A percentile compares a stretch with the other conserved stretches of the same genome.
Conservation (phyloP, 2,888 invertebrate species). For the Andricus curvator region DNA sequence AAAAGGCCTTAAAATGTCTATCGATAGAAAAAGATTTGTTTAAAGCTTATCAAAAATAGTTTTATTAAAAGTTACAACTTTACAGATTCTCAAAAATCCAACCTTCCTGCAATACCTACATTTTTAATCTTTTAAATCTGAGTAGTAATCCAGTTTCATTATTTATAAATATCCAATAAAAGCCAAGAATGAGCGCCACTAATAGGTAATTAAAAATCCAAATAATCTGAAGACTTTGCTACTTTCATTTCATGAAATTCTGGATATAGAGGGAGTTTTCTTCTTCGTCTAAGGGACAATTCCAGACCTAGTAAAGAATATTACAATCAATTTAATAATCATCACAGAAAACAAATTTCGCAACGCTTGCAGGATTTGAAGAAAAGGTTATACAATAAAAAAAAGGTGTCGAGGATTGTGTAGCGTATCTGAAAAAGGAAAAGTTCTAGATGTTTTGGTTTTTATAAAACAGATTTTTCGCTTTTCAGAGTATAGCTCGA, state of each 20-base stretch:
- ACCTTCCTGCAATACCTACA: not conserved
- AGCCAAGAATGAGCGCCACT: not conserved
- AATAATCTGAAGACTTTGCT: not conserved
- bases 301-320: conserved; percentile 24
- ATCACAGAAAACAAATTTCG: conserved; percentile 6
- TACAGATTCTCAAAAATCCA: conserved; percentile 14
- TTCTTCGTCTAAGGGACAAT: not conserved
- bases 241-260: conserved; percentile 12
- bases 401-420: not conserved
- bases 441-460: not conserved
- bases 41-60: conserved; percentile 7
- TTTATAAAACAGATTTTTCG: not conserved
- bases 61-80: conserved; percentile 22
- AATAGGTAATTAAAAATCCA: conserved; percentile 1
- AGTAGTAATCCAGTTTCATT: too few relatives aligned
- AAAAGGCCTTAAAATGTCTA: too few relatives aligned
- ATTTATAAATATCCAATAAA: not conserved
- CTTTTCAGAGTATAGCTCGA: not conserved
- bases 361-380: not conserved
- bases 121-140: not conserved
- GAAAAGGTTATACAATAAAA: not conserved
- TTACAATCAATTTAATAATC: conserved; percentile 12
- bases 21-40: not conserved
- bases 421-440: conserved; percentile 1
- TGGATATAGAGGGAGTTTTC: conserved; percentile 9